phyloP scores from a whole-genome alignment of 1,140 invertebrate species.

The Aphaenogaster ashmeadi region DNA sequence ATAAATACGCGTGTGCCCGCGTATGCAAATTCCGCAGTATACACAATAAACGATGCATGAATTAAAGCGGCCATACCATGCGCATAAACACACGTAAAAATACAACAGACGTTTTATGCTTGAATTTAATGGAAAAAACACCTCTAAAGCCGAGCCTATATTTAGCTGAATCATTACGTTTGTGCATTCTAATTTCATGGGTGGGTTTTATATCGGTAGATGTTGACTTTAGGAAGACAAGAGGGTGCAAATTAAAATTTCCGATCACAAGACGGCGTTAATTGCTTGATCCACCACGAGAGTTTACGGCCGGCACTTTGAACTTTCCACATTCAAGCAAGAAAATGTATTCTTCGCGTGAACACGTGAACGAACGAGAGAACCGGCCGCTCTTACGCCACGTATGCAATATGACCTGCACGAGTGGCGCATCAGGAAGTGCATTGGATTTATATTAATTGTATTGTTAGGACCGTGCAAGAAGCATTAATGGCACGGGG shows the following conservation, averaged over 20 bases:
- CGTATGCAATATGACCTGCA: background rate
- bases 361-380: background rate
- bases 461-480: slow-evolving; percentile 29
- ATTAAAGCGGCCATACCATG: slow-evolving; percentile 4
- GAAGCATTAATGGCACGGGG: slow-evolving; percentile 39
- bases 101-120: background rate
- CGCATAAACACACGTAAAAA: background rate
- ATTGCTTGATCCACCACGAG: slow-evolving; percentile 10
- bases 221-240: slow-evolving; percentile 9
- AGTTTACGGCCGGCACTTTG: background rate
- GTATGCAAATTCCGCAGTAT: slow-evolving; percentile 24
- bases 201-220: background rate
- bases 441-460: slow-evolving; percentile 46
- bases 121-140: background rate
- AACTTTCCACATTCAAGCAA: background rate
- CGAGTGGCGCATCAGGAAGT: slow-evolving; percentile 28
- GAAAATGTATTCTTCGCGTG: background rate
- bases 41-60: slow-evolving; percentile 18
- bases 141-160: background rate
- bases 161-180: background rate
- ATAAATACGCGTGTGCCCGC: background rate
- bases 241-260: slow-evolving; percentile 33
- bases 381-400: background rate
- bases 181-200: background rate
- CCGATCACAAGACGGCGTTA: slow-evolving; percentile 6